A percentile compares a stretch with the other conserved stretches of the same genome.
Conservation (phyloP, 2,113 vertebrate species). For the Spea multiplicata region DNA sequence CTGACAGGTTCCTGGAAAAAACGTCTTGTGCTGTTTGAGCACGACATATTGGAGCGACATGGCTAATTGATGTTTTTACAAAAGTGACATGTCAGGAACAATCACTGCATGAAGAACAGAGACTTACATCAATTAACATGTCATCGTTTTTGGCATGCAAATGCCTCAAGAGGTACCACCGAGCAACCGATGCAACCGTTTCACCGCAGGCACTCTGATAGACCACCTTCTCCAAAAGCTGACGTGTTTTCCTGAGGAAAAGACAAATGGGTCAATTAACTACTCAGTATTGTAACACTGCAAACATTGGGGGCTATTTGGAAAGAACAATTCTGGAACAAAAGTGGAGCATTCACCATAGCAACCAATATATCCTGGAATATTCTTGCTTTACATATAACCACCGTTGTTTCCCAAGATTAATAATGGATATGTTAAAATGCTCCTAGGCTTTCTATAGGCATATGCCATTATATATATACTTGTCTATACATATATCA, state of each 20-base stretch:
- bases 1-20: conserved; percentile 7
- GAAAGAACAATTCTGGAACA: not conserved
- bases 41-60: conserved; percentile 11
- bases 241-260: conserved; percentile 80
- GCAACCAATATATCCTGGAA: not conserved
- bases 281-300: conserved; percentile 13
- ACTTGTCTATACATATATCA: too few relatives aligned
- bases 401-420: not conserved
- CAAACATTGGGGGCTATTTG: not conserved
- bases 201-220: conserved; percentile 72
- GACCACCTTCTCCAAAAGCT: conserved; percentile 81
- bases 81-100: conserved; percentile 23
- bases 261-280: conserved; percentile 31
- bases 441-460: too few relatives aligned
- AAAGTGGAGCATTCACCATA: not conserved
- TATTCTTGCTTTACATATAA: too few relatives aligned
- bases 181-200: conserved; percentile 78
- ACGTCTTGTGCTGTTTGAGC: not conserved
- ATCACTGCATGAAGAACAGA: not conserved
- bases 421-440: not conserved
- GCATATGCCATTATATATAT: too few relatives aligned
- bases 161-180: conserved; percentile 93
- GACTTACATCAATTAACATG: conserved; percentile 84
- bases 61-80: conserved; percentile 32
- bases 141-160: conserved; percentile 86